These are phyloP conservation scores for Anas platyrhynchos DNA, from an alignment of 2,113 vertebrate genomes.

Conservation along the genomic window DNA sequence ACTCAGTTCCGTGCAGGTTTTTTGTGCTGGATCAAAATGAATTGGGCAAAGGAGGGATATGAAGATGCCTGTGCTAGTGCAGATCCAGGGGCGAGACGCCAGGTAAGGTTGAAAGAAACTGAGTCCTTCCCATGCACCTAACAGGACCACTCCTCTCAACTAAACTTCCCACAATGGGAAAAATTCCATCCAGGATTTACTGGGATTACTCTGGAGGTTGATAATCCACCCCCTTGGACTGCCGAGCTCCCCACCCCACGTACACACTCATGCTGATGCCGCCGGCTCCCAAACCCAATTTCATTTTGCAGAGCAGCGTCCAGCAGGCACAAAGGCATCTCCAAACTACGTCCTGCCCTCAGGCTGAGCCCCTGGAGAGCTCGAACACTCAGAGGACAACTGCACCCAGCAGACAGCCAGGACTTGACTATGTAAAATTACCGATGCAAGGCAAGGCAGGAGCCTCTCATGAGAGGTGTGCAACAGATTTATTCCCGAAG, in stretches of 20 bases:
- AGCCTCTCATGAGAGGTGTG: neutral
- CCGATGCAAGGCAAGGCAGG: neutral
- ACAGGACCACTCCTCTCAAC: neutral
- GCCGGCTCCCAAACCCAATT: neutral
- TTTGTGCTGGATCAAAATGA: neutral
- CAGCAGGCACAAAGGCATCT: neutral
- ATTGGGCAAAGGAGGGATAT: neutral
- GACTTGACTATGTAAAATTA: neutral
- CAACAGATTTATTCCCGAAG: conserved; percentile 5
- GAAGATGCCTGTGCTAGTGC: neutral
- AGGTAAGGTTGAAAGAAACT: neutral
- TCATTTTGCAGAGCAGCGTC: neutral
- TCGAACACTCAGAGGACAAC: neutral
- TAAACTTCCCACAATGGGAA: neutral
- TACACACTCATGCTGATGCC: neutral
- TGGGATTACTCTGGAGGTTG: neutral
- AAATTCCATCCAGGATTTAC: conserved; percentile 19
- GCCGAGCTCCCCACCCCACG: neutral
- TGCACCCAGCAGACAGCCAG: neutral
- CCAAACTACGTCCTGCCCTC: neutral
- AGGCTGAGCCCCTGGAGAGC: neutral
- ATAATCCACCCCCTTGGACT: neutral
- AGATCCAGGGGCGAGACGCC: neutral
- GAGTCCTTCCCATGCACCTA: neutral
- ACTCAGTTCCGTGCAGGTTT: neutral